These are phyloP conservation scores for Andrena dorsata DNA, from an alignment of 2,888 invertebrate genomes.

Conservation along the genomic window DNA sequence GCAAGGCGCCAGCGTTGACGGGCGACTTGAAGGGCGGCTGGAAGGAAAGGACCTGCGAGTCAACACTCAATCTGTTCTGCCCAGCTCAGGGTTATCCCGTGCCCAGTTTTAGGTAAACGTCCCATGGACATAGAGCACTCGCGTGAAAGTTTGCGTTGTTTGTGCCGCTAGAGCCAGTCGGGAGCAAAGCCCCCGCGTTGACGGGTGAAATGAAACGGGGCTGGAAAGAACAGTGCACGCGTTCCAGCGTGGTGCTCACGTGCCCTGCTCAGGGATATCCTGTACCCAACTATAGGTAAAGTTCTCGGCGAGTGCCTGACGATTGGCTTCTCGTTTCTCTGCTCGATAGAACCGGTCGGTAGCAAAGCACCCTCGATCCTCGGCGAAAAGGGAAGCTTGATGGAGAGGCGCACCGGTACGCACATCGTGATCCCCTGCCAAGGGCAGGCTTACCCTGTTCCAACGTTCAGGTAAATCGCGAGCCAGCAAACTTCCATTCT, in stretches of 20 bases:
- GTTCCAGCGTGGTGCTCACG: slow-evolving; percentile 86
- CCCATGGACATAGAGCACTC: not conserved
- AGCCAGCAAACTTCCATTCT: not conserved
- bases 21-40: slow-evolving; percentile 86
- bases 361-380: slow-evolving; percentile 86
- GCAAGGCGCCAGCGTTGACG: slow-evolving; percentile 86
- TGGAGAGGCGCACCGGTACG: slow-evolving; percentile 84
- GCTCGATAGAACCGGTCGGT: slow-evolving; percentile 86
- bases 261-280: slow-evolving; percentile 92
- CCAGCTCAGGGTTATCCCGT: slow-evolving; percentile 91
- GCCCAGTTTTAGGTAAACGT: slow-evolving; percentile 89
- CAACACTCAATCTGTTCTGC: slow-evolving; percentile 87
- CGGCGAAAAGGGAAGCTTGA: slow-evolving; percentile 85
- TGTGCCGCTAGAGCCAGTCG: slow-evolving; percentile 85
- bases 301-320: not conserved
- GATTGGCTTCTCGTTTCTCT: slow-evolving; percentile 5
- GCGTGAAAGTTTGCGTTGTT: not conserved
- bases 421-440: slow-evolving; percentile 87
- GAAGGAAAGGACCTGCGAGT: slow-evolving; percentile 64
- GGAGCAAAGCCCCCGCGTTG: slow-evolving; percentile 87
- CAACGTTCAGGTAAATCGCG: slow-evolving; percentile 89
- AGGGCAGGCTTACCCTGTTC: slow-evolving; percentile 90
- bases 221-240: slow-evolving; percentile 68
- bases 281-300: slow-evolving; percentile 90
- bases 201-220: slow-evolving; percentile 86